Evolutionary conservation across 2,797 vertebrate genomes (phyloP).

Genomic region (Myiotriccus ornatus): DNA sequence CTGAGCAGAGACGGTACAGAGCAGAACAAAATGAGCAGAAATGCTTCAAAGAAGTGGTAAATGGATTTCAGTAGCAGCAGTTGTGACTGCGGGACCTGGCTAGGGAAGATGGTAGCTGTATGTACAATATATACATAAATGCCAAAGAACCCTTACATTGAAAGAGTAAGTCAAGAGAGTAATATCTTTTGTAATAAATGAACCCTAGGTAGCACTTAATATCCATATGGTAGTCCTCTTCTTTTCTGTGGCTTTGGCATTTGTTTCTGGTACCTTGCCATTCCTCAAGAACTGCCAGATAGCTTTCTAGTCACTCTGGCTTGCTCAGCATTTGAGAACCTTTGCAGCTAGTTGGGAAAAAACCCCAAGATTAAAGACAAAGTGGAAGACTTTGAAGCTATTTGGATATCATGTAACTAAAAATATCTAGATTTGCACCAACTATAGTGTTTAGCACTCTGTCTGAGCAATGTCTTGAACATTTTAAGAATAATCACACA

Average conservation of each 20-base stretch:
- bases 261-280: neutral
- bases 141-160: neutral
- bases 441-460: neutral
- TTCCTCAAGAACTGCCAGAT: neutral
- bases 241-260: neutral
- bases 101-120: neutral
- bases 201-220: neutral
- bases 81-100: neutral
- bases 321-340: neutral
- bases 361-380: neutral
- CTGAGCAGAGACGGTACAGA: neutral
- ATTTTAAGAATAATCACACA: neutral
- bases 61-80: neutral
- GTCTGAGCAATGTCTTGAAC: neutral
- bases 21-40: neutral
- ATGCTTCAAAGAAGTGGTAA: neutral
- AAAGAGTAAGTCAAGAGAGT: neutral
- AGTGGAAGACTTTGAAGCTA: neutral
- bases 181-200: neutral
- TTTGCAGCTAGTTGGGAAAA: neutral
- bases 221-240: neutral
- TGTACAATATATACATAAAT: rapidly evolving
- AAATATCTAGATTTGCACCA: neutral
- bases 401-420: neutral
- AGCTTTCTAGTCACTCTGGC: neutral